Evolutionary conservation across 2,797 vertebrate species (phyloP).

Genomic region (Hozukius guyotensis): DNA sequence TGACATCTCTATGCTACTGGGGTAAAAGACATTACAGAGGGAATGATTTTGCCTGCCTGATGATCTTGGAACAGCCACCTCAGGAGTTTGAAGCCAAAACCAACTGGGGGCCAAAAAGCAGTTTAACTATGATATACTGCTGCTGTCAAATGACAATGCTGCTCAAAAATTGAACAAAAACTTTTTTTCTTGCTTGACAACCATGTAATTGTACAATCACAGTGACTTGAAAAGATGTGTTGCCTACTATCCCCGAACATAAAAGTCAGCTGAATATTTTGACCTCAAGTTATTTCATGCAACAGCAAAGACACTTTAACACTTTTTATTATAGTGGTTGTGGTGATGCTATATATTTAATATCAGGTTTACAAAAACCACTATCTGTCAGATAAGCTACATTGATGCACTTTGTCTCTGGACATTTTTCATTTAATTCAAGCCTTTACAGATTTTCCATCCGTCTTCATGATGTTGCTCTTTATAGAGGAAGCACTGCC

Average conservation of each 20-base stretch:
- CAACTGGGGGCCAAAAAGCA: constrained; percentile 3
- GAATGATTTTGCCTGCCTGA: constrained; percentile 7
- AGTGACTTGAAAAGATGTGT: background rate
- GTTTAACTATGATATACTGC: constrained; percentile 19
- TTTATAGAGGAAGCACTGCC: constrained; percentile 43
- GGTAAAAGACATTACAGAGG: background rate
- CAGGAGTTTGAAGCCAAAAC: constrained; percentile 32
- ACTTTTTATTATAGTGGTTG: background rate
- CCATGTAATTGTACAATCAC: constrained; percentile 11
- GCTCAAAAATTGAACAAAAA: constrained; percentile 8
- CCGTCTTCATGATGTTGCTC: constrained; percentile 16
- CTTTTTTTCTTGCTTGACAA: background rate
- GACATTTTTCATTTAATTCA: constrained; percentile 5
- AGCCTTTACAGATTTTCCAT: background rate
- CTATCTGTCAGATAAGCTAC: background rate
- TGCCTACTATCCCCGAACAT: background rate
- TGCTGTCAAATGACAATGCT: constrained; percentile 28
- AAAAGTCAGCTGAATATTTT: background rate
- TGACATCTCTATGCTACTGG: constrained; percentile 3
- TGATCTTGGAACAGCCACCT: constrained; percentile 14
- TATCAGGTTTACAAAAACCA: background rate
- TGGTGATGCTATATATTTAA: background rate
- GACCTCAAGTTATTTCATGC: background rate
- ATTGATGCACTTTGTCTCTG: background rate
- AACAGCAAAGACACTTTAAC: background rate